Evolutionary conservation across 1,140 invertebrate species (phyloP), one percentile per base, ranked within the genome.

Genomic region (Drosophila sp.): DNA sequence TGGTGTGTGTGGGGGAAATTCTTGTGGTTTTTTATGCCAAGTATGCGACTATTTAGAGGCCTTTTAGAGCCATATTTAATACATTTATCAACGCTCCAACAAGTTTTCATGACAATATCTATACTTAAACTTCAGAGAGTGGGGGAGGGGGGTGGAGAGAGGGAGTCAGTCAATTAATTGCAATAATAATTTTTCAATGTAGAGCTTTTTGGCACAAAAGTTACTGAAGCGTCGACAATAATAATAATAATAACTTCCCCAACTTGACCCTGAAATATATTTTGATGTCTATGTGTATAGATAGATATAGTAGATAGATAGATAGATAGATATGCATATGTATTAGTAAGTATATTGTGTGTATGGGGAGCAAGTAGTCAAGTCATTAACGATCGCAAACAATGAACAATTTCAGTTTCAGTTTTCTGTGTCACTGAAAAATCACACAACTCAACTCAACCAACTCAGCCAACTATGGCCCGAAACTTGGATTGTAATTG

Each of bases 341-440:
- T 33, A 29, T 44, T 17, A 17, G 17, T 17, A 17, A 17, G 32
- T 57, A 32, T 61, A 33, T n/a, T 3, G 4, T 11, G 30, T 41
- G n/a, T 29, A 80, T 76, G 75, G 75, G 56, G 66, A 77, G 75
- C 73, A 78, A 78, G 74, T 65, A 78, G 73, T 64, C 62, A 50
- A 58, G 71, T 81, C 79, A 81, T 80, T 80, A 76, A 81, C 74
- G 78, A 81, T 76, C 73, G 80, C 79, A 79, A 80, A 81, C 79
- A 81, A 81, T 82, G 79, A 80, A 82, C 78, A 82, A 82, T 82
- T 82, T 80, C 78, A 70, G 79, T 82, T 82, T 80, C 78, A 70
- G 79, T 75, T 82, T 81, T 82, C 80, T 82, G 78, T 82, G 80
- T 82, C 80, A 82, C 80, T 77, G 80, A 76, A 76, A 50, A 76